These are phyloP conservation scores for Sitta europaea DNA, from an alignment of 2,113 vertebrate species.

Conservation along the genomic window DNA sequence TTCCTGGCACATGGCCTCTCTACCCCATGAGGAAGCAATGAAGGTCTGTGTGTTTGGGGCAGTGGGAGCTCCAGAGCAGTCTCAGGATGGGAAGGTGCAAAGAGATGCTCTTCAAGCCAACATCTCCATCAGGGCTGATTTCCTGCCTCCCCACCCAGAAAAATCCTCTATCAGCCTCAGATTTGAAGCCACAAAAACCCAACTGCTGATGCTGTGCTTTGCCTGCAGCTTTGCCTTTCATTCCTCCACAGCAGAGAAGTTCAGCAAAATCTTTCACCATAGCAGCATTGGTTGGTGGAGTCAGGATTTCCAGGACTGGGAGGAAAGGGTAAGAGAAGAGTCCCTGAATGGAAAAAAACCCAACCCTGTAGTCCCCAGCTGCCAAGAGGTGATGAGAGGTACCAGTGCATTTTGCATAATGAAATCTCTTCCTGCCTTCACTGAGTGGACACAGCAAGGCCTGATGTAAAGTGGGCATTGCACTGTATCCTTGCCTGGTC, in stretches of 20 bases:
- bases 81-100: neutral
- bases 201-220: neutral
- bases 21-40: fast-evolving
- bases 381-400: neutral
- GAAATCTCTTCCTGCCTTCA: neutral
- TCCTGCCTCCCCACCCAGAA: neutral
- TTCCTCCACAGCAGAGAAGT: neutral
- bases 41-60: neutral
- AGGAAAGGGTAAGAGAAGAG: neutral
- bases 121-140: neutral
- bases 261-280: neutral
- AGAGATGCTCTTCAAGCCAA: neutral
- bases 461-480: neutral
- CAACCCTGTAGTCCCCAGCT: neutral
- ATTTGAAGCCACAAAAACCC: neutral
- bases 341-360: neutral
- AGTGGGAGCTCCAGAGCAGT: neutral
- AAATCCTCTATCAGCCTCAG: neutral
- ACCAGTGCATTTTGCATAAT: neutral
- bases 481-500: neutral
- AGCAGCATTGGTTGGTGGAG: neutral
- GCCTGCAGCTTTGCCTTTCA: neutral
- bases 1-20: neutral
- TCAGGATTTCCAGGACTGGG: neutral
- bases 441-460: neutral